Evolutionary conservation across 2,888 invertebrate genomes (phyloP), one percentile per base, ranked within the genome.

Genomic region (Schizaphis graminum): DNA sequence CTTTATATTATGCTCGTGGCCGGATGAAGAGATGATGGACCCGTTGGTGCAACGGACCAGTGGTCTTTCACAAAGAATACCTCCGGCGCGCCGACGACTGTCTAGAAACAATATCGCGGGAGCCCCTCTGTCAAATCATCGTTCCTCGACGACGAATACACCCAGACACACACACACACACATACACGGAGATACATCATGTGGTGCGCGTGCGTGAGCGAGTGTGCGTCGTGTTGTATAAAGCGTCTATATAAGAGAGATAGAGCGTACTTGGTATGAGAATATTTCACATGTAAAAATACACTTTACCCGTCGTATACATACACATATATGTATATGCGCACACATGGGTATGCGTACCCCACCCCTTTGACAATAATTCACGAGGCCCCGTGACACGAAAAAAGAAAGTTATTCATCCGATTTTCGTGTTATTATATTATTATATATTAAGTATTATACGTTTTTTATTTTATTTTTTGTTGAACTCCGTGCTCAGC

Each of bases 21-120:
- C 94, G 94, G 94, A 94, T 91, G 94, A 94, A 91, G 94, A 94
- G 86, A 94, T 47, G 93, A 93, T 94, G 94, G 94, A 94, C 94
- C 94, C 94, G 91, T 67, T 53, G 94, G 91, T 61, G 91, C 86
- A 67, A 94, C 94, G 94, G 94, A 94, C 94, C 94, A 87, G 94
- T 94, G 94, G 94, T 94, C 94, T 94, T 94, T 94, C 87, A 94
- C 94, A 94, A 94, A 90, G 90, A 94, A 85, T 85, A 11, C 44
- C 56, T 88, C 53, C 53, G 35, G 53, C 24, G 26, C 41, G 26
- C 35, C 57, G 91, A 49, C 67, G 41, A 85, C 24, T 41, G 28
- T 87, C 61, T 28, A 85, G 90, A 93, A 90, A 93, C 93, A 90
- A 90, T 90, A 86, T 44, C 47, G 67, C 10, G 13, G 47, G 16